Evolutionary conservation across 2,113 vertebrate species (phyloP).

Genomic region (Talpa occidentalis): DNA sequence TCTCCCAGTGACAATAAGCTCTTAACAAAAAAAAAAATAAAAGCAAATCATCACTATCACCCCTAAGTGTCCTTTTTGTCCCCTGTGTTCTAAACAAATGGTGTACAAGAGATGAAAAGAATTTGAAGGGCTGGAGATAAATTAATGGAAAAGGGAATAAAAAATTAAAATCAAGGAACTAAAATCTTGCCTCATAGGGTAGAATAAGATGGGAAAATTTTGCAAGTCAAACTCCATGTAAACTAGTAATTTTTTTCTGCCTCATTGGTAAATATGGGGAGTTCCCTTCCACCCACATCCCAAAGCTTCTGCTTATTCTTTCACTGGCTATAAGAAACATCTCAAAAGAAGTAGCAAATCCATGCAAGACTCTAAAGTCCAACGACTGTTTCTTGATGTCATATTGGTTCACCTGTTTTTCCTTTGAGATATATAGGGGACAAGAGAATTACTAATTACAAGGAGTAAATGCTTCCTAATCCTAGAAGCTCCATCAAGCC

Average conservation of each 20-base stretch:
- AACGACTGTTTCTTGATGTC: neutral
- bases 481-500: neutral
- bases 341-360: neutral
- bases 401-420: neutral
- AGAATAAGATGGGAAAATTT: neutral
- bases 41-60: neutral
- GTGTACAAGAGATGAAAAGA: slow-evolving; percentile 1
- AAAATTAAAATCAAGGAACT: neutral
- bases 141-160: neutral
- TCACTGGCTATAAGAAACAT: no score
- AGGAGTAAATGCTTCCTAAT: slow-evolving; percentile 11
- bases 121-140: neutral
- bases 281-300: neutral
- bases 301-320: neutral
- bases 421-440: neutral
- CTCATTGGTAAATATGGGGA: neutral
- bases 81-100: neutral
- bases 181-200: slow-evolving; percentile 10
- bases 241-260: neutral
- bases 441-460: neutral
- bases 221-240: neutral
- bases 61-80: neutral
- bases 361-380: neutral
- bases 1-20: slow-evolving; percentile 17
- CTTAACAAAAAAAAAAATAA: neutral